These are phyloP conservation scores for Acanthacorydalis orientalis DNA, from an alignment of 2,888 invertebrate species.

Conservation along the genomic window DNA sequence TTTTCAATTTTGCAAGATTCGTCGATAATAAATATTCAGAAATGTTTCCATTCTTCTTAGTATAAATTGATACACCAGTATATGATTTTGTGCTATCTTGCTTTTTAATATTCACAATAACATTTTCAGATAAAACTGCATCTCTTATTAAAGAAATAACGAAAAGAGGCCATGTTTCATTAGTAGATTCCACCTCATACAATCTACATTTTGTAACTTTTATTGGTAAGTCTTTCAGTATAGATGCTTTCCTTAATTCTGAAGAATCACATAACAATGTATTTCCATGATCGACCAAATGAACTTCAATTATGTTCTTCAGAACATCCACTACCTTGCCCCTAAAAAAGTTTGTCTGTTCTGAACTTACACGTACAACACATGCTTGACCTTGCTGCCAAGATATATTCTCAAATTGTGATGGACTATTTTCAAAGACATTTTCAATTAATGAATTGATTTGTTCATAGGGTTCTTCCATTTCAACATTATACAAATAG, in stretches of 20 bases:
- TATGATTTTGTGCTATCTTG: constrained; percentile 4
- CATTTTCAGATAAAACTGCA: constrained; percentile 36
- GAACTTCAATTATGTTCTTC: constrained; percentile 29
- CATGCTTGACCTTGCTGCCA: constrained; percentile 51
- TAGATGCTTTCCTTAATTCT: constrained; percentile 42
- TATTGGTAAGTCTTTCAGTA: constrained; percentile 45
- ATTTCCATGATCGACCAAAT: constrained; percentile 75
- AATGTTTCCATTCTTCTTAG: too few relatives aligned
- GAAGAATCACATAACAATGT: constrained; percentile 40
- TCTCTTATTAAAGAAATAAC: constrained; percentile 45
- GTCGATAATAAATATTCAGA: too few relatives aligned
- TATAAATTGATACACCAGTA: constrained; percentile 6
- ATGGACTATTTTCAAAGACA: constrained; percentile 27
- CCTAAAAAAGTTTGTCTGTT: constrained; percentile 53
- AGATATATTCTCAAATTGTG: constrained; percentile 28
- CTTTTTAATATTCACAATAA: constrained; percentile 30
- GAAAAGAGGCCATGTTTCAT: constrained; percentile 29
- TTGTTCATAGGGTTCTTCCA: constrained; percentile 20
- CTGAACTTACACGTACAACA: constrained; percentile 41
- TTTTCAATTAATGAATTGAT: constrained; percentile 33
- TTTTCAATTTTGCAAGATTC: too few relatives aligned
- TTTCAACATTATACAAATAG: constrained; percentile 23
- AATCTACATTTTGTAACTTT: constrained; percentile 46
- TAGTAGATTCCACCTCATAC: constrained; percentile 30
- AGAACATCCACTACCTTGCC: constrained; percentile 36